Conservation (phyloP, 2,113 vertebrate species). For the Mastomys natalensis region DNA sequence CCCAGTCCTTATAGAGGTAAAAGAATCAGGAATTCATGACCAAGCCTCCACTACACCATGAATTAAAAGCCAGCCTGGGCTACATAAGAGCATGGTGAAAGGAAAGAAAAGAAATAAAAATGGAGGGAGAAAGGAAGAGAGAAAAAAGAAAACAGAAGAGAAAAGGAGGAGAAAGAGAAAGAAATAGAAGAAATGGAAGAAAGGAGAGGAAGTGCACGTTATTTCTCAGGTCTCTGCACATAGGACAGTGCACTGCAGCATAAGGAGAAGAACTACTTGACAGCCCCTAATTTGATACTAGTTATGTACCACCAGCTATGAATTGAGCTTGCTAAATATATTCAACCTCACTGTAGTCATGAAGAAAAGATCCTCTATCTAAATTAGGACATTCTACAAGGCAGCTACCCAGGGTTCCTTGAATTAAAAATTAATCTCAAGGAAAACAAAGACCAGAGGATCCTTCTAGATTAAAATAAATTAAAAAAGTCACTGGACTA, state of each 20-base stretch:
- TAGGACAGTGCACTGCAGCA: background rate
- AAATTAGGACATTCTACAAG: background rate
- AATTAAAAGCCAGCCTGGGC: background rate
- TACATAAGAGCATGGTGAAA: background rate
- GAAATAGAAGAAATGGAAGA: too few relatives aligned
- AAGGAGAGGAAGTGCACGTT: background rate
- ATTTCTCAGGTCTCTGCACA: background rate
- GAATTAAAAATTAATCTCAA: background rate
- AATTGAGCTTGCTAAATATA: slow-evolving; percentile 50
- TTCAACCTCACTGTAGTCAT: background rate
- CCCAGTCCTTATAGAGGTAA: background rate
- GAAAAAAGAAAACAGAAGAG: rapidly evolving
- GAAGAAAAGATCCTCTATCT: background rate
- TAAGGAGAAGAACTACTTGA: background rate
- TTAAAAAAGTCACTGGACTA: too few relatives aligned
- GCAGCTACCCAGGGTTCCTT: background rate
- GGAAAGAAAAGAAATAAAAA: background rate
- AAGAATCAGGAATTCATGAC: background rate
- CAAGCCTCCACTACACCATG: too few relatives aligned
- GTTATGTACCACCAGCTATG: background rate
- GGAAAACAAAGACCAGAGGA: background rate
- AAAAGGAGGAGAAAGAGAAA: background rate
- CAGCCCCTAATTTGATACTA: background rate
- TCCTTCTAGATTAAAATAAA: background rate
- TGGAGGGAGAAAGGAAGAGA: too few relatives aligned